phyloP scores from a whole-genome alignment of 1,140 invertebrate genomes.

The Hermetia illucens region DNA sequence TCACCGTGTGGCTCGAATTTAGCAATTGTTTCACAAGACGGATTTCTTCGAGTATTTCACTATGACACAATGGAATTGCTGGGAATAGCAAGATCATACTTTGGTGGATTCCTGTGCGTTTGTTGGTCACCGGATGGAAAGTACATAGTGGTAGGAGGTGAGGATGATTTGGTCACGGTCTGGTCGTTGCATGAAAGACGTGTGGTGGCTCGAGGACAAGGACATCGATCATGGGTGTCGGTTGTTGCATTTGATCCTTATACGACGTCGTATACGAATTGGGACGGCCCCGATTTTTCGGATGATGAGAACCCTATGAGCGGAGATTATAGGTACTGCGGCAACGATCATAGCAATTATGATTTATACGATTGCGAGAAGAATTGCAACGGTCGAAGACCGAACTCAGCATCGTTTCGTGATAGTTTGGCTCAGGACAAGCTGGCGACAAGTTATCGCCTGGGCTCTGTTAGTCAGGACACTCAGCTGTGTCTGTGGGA shows the following conservation, averaged over 20 bases:
- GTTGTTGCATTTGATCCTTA: constrained; percentile 95
- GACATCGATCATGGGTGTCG: constrained; percentile 90
- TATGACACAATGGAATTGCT: constrained; percentile 95
- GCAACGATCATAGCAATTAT: constrained; percentile 26
- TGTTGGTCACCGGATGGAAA: constrained; percentile 96
- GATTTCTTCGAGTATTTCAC: constrained; percentile 90
- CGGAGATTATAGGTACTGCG: constrained; percentile 31
- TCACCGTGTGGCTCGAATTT: constrained; percentile 87
- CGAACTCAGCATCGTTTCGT: constrained; percentile 38
- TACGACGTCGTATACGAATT: constrained; percentile 50
- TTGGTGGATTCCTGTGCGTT: constrained; percentile 90
- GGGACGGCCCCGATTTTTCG: constrained; percentile 37
- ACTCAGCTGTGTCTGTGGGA: constrained; percentile 98
- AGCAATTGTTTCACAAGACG: constrained; percentile 90
- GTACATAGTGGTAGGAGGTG: constrained; percentile 92
- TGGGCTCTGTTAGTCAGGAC: constrained; percentile 97
- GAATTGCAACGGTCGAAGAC: constrained; percentile 22
- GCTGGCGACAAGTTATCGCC: constrained; percentile 57
- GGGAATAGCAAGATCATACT: constrained; percentile 84
- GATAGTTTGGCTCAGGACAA: constrained; percentile 32
- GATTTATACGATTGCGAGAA: constrained; percentile 28
- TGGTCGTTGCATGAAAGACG: constrained; percentile 87
- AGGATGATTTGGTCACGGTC: constrained; percentile 97
- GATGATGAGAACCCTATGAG: constrained; percentile 44
- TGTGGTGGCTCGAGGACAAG: constrained; percentile 90